Conservation (phyloP, 2,888 invertebrate genomes). For the Campopleginae sp. region DNA sequence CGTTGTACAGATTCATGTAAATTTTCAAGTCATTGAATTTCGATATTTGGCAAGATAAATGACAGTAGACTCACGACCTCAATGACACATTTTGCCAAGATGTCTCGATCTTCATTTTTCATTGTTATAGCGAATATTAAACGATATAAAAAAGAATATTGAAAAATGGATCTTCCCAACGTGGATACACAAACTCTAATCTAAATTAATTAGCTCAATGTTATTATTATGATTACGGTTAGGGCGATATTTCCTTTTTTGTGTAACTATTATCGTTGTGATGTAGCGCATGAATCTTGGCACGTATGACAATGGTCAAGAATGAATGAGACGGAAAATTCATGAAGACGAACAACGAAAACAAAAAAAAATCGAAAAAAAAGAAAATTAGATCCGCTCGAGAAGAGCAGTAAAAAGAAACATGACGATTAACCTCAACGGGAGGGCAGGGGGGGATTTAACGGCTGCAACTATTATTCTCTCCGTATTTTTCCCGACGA, state of each 20-base stretch:
- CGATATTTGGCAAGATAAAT: not conserved
- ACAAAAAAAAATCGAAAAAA: constrained; percentile 46
- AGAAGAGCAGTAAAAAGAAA: constrained; percentile 53
- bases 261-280: constrained; percentile 68
- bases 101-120: not conserved
- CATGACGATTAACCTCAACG: constrained; percentile 64
- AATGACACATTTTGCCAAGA: not conserved
- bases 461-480: constrained; percentile 40
- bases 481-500: constrained; percentile 20
- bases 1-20: not conserved
- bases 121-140: not conserved
- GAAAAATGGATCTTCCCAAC: constrained; percentile 35
- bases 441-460: constrained; percentile 42
- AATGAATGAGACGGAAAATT: constrained; percentile 51
- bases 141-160: not conserved
- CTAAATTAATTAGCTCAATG: constrained; percentile 51
- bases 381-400: constrained; percentile 44
- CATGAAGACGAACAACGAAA: constrained; percentile 40
- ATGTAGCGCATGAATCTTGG: constrained; percentile 74
- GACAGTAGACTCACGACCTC: not conserved
- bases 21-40: not conserved
- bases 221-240: constrained; percentile 47
- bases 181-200: constrained; percentile 54
- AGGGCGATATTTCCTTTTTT: constrained; percentile 27
- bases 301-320: constrained; percentile 62